Evolutionary conservation across 2,888 invertebrate genomes (phyloP).

Genomic region (Athalia circularis): DNA sequence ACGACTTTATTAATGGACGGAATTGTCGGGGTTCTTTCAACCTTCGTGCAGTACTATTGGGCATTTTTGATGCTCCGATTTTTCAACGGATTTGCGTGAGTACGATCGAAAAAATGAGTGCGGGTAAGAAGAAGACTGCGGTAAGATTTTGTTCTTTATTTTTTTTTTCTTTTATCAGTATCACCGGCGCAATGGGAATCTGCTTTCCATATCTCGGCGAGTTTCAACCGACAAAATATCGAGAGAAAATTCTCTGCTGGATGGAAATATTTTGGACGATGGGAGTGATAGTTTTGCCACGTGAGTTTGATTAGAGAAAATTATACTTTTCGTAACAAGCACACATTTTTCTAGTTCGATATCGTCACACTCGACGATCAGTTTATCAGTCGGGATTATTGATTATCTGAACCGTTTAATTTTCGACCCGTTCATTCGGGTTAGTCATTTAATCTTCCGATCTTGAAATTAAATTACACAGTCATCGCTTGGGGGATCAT

Average conservation of each 20-base stretch:
- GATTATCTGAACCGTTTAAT: no score
- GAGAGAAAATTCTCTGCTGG: conserved; percentile 89
- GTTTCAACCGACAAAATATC: conserved; percentile 86
- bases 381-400: no score
- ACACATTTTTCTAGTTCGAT: neutral
- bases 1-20: conserved; percentile 85
- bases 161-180: conserved; percentile 73
- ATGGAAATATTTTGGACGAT: conserved; percentile 92
- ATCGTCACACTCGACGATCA: no score
- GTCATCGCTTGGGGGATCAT: conserved; percentile 88
- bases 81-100: conserved; percentile 88
- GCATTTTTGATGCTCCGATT: conserved; percentile 85
- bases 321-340: neutral
- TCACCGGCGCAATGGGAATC: conserved; percentile 89
- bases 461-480: conserved; percentile 62
- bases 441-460: neutral
- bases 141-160: neutral
- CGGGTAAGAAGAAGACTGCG: neutral
- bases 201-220: conserved; percentile 89
- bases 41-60: conserved; percentile 84
- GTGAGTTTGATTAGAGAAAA: conserved; percentile 72
- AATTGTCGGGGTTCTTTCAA: conserved; percentile 82
- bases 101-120: conserved; percentile 54
- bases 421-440: neutral
- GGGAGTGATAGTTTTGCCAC: conserved; percentile 84